Evolutionary conservation across 2,888 invertebrate species (phyloP).

Genomic region (Polyommatus iphigenia): DNA sequence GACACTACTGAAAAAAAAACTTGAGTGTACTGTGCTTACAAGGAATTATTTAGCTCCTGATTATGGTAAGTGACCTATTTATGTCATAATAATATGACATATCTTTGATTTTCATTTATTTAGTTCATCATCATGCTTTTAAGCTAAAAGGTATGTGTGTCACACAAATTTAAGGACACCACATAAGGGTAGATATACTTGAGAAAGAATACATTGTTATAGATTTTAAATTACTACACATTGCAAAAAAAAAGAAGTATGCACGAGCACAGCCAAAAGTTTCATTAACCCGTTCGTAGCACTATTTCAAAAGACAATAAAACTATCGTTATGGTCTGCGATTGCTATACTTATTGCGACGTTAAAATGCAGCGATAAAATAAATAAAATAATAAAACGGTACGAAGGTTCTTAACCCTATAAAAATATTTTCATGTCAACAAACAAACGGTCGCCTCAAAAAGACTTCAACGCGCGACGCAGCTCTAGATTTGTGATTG

Average conservation of each 20-base stretch:
- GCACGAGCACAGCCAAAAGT: not conserved
- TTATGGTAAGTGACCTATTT: not conserved
- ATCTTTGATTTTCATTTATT: too few species aligned
- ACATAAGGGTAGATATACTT: too few species aligned
- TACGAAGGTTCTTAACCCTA: not conserved
- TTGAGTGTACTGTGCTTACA: not conserved
- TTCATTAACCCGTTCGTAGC: not conserved
- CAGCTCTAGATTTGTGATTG: constrained; percentile 29
- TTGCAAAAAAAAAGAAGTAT: not conserved
- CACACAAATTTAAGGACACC: not conserved
- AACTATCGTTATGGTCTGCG: not conserved
- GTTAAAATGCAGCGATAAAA: constrained; percentile 8
- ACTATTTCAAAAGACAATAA: not conserved
- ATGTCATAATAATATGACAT: not conserved
- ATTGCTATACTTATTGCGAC: not conserved
- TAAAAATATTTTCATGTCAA: constrained; percentile 25
- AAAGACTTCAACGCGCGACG: constrained; percentile 51
- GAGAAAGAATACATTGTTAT: too few species aligned
- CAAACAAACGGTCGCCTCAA: constrained; percentile 38
- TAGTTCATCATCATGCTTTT: not conserved
- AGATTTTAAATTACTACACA: not conserved
- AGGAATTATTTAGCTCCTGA: constrained; percentile 1
- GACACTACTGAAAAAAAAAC: not conserved
- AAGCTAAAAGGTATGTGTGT: not conserved
- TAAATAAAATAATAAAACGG: constrained; percentile 8